These are phyloP conservation scores for Synodontis membranacea DNA, from an alignment of 2,113 vertebrate genomes.

Conservation along the genomic window DNA sequence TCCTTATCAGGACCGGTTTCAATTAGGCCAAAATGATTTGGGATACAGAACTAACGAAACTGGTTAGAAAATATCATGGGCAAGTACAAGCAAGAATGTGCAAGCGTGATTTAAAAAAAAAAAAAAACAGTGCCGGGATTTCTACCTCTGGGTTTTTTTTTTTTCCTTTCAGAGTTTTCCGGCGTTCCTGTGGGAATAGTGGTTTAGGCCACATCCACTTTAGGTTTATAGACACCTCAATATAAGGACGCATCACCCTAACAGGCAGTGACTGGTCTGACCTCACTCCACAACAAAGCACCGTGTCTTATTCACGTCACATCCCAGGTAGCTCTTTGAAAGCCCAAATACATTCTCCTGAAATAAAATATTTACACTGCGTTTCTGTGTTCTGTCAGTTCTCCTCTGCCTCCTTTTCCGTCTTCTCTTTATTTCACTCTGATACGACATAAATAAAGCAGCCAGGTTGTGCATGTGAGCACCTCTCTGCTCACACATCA, in stretches of 20 bases:
- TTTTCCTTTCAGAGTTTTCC: neutral
- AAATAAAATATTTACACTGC: conserved; percentile 35
- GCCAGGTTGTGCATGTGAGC: conserved; percentile 13
- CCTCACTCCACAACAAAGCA: neutral
- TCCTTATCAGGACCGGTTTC: neutral
- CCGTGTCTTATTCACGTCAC: conserved; percentile 9
- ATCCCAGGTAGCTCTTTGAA: neutral
- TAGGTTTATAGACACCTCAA: neutral
- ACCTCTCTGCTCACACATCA: too few species aligned
- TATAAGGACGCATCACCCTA: conserved; percentile 13
- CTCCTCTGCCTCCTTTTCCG: neutral
- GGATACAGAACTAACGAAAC: neutral
- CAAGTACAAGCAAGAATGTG: neutral
- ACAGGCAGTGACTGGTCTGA: conserved; percentile 1
- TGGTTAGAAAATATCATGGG: neutral
- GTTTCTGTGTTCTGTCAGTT: conserved; percentile 1
- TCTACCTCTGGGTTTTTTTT: neutral
- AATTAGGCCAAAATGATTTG: neutral
- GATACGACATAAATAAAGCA: conserved; percentile 52
- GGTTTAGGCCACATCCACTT: conserved; percentile 6
- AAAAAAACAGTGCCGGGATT: neutral
- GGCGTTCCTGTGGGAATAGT: neutral
- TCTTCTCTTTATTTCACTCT: conserved; percentile 13
- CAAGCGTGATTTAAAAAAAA: neutral
- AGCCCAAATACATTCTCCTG: neutral